A percentile compares a stretch with the other conserved stretches of the same genome.
Conservation (phyloP, 2,888 invertebrate species). For the Drosophila colorata region DNA sequence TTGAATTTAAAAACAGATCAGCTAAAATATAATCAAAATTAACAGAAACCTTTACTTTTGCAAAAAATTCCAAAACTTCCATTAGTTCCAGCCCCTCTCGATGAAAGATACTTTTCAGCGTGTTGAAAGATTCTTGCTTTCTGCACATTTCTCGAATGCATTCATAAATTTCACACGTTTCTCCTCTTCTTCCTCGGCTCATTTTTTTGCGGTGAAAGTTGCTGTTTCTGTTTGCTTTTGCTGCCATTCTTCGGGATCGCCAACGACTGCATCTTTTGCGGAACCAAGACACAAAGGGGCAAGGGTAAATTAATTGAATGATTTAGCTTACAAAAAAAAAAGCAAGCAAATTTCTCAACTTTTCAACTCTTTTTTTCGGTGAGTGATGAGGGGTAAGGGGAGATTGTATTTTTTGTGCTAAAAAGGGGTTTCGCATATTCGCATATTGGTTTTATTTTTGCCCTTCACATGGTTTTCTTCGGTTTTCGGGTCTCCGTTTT, state of each 20-base stretch:
- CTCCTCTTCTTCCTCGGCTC: slow-evolving; percentile 4
- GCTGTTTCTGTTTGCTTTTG: slow-evolving; percentile 61
- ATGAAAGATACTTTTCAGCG: slow-evolving; percentile 8
- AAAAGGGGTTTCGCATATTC: slow-evolving; percentile 42
- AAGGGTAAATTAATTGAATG: slow-evolving; percentile 69
- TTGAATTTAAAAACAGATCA: too few species aligned
- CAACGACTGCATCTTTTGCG: slow-evolving; percentile 14
- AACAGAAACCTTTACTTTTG: background rate
- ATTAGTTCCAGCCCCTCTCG: background rate
- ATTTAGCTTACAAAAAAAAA: slow-evolving; percentile 29
- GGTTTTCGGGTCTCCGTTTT: slow-evolving; percentile 24
- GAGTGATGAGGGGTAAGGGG: background rate
- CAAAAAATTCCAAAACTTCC: background rate
- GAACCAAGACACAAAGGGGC: slow-evolving; percentile 26
- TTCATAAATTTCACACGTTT: slow-evolving; percentile 67
- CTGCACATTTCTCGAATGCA: slow-evolving; percentile 27
- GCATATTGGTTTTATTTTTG: slow-evolving; percentile 44
- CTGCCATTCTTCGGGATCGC: slow-evolving; percentile 29
- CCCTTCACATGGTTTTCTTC: slow-evolving; percentile 35
- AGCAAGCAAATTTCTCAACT: slow-evolving; percentile 61
- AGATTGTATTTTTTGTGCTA: slow-evolving; percentile 29
- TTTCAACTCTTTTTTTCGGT: slow-evolving; percentile 58
- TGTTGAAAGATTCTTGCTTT: slow-evolving; percentile 46
- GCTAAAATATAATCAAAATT: too few species aligned
- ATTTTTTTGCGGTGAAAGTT: slow-evolving; percentile 70